Base-by-base conservation (phyloP, 2,888 invertebrate genomes). In the Nudaria mundana region DNA sequence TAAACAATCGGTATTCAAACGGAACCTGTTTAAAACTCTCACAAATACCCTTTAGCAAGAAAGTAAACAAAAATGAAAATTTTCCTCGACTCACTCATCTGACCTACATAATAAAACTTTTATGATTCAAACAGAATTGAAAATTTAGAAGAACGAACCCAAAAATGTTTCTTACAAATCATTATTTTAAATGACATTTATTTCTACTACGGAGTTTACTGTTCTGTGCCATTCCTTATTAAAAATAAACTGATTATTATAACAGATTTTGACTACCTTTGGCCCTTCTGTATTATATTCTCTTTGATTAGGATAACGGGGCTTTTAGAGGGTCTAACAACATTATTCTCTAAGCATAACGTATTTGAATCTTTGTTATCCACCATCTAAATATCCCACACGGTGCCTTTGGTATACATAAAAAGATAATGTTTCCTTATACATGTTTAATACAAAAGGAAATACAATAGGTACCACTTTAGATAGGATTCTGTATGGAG, bases 11-110 rank as follows among this genome's bases (percentile, higher is more conserved):
- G 46, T 63, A 54, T 42, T 46, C 48, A 44, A 47, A 41, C 34
- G 44, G 44, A 59, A 53, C 56, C 57, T 58, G 63, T 62, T 57
- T 54, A 45, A 45, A 52, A 43, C 45, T 56, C 53, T 53, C 49
- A 61, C 62, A 66, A 35, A 66, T 53, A 39, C 40, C 25, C 44
- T 44, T 52, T 60, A 52, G 62, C 62, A 60, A 64, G 58, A 56
- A 64, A 52, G 52, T 57, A 55, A 62, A 57, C 55, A 56, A 54
- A 60, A 59, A 63, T 63, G 51, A 63, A 65, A 47, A 60, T 59
- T 62, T 56, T 56, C 52, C 62, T 56, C 52, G 57, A 59, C 62
- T 61, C 62, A 44, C 51, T 59, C 44, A 43, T 42, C 47, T 43
- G 47, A 52, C 47, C 44, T 44, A 52, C 42, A 56, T 49, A n/a